Base-by-base conservation (phyloP, 1,140 invertebrate genomes). In the Lysiphlebus fabarum region DNA sequence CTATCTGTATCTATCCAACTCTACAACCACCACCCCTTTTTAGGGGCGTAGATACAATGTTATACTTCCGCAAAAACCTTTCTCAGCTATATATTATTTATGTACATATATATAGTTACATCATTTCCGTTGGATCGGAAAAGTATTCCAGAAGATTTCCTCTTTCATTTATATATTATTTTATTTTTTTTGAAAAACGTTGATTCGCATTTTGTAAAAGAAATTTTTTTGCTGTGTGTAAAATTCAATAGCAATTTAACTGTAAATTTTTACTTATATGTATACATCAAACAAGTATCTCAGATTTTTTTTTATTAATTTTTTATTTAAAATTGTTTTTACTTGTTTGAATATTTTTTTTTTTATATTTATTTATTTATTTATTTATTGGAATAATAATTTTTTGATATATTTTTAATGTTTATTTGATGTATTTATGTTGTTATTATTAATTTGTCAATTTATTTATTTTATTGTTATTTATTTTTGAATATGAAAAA, bases 101-200 rank as follows among this genome's bases (percentile, higher is more conserved):
- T n/a, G n/a, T 26, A 26, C 17, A 26, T 2, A 4, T 36, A 12
- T 42, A 50, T 40, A 26, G 49, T 51, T 26, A 42, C 48, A 48
- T 51, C 49, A 26, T 48, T 58, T 58, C 40, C 47, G 56, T 26
- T 36, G 33, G 51, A 58, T 58, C 56, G 56, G 51, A 58, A 58
- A 58, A 53, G 49, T 58, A 49, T 56, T 58, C 48, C 49, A 34
- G 12, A 41, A 10, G 7, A 43, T 51, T 58, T 53, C 34, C 33
- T 50, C 56, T 42, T 12, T 50, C 36, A 36, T 37, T 50, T 50
- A 37, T 49, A 37, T 49, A 17, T 26, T 43, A 42, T 10, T 53
- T 14, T 50, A 9, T 41, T 34, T 43, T n/a, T 44, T 26, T 11
- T 34, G 11, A 11, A 17, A 11, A 34, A 34, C 49, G 36, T 38